Evolutionary conservation across 2,113 vertebrate species (phyloP).

Genomic region (Peromyscus californicus): DNA sequence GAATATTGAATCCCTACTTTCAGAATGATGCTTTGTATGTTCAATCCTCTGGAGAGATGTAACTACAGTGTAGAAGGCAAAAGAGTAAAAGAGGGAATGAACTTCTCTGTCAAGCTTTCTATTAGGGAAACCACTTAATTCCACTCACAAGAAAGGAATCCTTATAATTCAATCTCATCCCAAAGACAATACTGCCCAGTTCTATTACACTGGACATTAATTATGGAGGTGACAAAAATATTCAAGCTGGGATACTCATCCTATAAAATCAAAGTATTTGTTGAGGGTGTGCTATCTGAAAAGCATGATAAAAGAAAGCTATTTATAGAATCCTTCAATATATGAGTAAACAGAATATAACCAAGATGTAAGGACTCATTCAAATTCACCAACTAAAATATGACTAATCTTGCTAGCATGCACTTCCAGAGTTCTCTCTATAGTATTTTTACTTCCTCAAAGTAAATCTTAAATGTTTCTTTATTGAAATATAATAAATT

Average conservation of each 20-base stretch:
- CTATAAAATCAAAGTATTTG: conserved; percentile 17
- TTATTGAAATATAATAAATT: conserved; percentile 40
- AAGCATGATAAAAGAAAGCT: not conserved
- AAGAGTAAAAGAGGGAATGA: not conserved
- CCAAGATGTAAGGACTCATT: not conserved
- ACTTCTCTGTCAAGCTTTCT: not conserved
- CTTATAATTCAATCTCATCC: not conserved
- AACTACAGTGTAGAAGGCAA: not conserved
- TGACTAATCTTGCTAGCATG: not conserved
- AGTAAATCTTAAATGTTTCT: not conserved
- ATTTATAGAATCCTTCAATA: not conserved
- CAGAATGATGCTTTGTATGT: not conserved
- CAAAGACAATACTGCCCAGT: not conserved
- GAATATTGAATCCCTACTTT: not conserved
- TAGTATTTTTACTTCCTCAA: not conserved
- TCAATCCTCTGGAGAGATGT: not conserved
- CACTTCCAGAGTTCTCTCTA: not conserved
- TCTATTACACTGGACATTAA: not conserved
- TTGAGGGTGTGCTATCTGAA: not conserved
- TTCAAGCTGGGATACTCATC: not conserved
- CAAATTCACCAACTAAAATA: not conserved
- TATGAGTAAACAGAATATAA: conserved; percentile 27
- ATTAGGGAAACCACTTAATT: not conserved
- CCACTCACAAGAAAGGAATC: not conserved
- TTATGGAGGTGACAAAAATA: not conserved